phyloP scores from a whole-genome alignment of 2,113 vertebrate species.

The Dasyurus viverrinus region DNA sequence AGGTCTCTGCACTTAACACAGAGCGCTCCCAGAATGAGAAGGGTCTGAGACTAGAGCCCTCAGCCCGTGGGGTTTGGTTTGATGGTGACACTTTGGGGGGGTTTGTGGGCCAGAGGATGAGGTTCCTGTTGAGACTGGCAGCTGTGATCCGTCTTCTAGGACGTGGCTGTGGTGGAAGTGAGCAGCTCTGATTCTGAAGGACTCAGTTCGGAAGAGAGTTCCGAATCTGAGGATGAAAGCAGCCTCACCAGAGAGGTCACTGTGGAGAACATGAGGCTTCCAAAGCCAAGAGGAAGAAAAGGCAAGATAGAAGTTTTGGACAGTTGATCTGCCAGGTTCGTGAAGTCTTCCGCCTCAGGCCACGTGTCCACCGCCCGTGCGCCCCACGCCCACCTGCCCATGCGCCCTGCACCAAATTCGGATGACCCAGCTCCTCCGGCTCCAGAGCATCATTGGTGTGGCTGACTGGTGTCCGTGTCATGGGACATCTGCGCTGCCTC shows the following conservation, averaged over 20 bases:
- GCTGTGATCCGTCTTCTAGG: slow-evolving; percentile 79
- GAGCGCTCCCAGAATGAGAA: neutral
- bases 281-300: slow-evolving; percentile 83
- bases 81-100: neutral
- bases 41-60: neutral
- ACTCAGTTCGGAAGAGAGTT: slow-evolving; percentile 77
- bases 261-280: slow-evolving; percentile 89
- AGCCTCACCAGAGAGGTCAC: slow-evolving; percentile 81
- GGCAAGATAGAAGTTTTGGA: slow-evolving; percentile 90
- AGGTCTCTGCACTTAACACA: neutral
- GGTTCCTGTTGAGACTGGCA: neutral
- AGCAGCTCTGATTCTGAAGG: slow-evolving; percentile 83
- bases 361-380: too few species aligned
- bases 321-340: slow-evolving; percentile 54
- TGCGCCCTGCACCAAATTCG: neutral
- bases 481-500: neutral
- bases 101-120: neutral
- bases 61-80: neutral
- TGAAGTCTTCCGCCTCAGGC: neutral
- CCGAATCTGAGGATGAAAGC: slow-evolving; percentile 81
- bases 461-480: neutral
- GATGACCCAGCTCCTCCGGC: neutral
- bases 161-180: slow-evolving; percentile 92
- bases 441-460: neutral
- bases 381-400: neutral